phyloP scores from a whole-genome alignment of 30 jellyfish, hydroid and myxozoan species.

The Phacellophora camtschatica region DNA sequence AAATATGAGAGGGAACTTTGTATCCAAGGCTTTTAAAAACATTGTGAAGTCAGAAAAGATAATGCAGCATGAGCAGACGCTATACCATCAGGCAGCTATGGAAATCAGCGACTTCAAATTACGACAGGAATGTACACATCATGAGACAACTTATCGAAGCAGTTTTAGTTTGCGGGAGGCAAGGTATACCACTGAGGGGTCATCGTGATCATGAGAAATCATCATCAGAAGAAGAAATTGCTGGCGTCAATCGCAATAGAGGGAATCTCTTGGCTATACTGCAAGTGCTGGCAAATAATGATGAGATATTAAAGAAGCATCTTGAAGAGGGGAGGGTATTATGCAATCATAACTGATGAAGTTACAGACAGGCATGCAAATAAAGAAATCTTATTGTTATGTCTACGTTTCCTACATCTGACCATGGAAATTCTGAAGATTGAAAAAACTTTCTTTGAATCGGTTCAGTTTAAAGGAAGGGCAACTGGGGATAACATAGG shows the following conservation, averaged over 20 bases:
- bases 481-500: conserved; percentile 4
- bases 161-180: too few species aligned
- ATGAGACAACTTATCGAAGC: too few species aligned
- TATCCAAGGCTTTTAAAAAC: too few species aligned
- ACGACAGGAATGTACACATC: too few species aligned
- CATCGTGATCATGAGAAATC: neutral
- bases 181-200: conserved; percentile 8
- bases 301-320: neutral
- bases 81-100: too few species aligned
- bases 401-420: conserved; percentile 2
- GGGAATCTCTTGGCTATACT: neutral
- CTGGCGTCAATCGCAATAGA: neutral
- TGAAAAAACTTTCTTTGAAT: neutral
- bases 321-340: neutral
- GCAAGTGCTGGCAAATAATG: conserved; percentile 1
- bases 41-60: too few species aligned
- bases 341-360: conserved; percentile 19
- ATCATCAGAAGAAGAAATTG: neutral
- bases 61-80: too few species aligned
- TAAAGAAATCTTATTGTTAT: conserved; percentile 1
- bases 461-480: conserved; percentile 13
- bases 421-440: neutral
- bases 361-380: conserved; percentile 3
- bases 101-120: too few species aligned
- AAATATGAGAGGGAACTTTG: too few species aligned